Percentiles rank a stretch among this genome's conserved stretches.
Evolutionary conservation across 2,797 vertebrate genomes (phyloP).

Genomic region (Danio aesculapii): DNA sequence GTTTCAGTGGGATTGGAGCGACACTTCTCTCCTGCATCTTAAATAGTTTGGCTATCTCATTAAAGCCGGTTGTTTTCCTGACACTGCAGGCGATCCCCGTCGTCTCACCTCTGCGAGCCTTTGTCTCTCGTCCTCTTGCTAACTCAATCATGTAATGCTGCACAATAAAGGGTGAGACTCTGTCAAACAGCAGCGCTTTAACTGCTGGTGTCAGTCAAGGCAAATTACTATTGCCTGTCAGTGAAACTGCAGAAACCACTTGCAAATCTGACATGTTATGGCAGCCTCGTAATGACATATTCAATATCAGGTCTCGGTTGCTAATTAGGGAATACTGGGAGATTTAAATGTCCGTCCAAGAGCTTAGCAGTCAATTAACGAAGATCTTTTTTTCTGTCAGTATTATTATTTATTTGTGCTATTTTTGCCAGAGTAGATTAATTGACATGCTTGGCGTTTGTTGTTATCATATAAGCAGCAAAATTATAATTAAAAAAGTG

Average conservation of each 20-base stretch:
- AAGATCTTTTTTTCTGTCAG: neutral
- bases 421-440: neutral
- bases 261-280: neutral
- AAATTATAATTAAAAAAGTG: too few relatives aligned
- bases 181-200: neutral
- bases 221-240: conserved; percentile 24
- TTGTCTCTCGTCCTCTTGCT: conserved; percentile 21
- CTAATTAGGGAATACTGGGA: neutral
- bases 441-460: neutral
- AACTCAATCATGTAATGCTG: conserved; percentile 12
- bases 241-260: neutral
- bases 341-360: neutral
- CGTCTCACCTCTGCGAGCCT: conserved; percentile 25
- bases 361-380: neutral
- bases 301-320: neutral
- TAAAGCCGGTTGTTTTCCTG: conserved; percentile 41
- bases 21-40: conserved; percentile 26
- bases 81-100: conserved; percentile 8
- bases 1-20: conserved; percentile 22
- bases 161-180: neutral
- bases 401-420: neutral
- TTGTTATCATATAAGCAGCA: neutral
- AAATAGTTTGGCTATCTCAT: conserved; percentile 33
- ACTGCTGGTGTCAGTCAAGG: conserved; percentile 1
- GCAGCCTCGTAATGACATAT: neutral